Evolutionary conservation across 2,113 vertebrate genomes (phyloP), one percentile per base, ranked within the genome.

Genomic region (Myodes glareolus): DNA sequence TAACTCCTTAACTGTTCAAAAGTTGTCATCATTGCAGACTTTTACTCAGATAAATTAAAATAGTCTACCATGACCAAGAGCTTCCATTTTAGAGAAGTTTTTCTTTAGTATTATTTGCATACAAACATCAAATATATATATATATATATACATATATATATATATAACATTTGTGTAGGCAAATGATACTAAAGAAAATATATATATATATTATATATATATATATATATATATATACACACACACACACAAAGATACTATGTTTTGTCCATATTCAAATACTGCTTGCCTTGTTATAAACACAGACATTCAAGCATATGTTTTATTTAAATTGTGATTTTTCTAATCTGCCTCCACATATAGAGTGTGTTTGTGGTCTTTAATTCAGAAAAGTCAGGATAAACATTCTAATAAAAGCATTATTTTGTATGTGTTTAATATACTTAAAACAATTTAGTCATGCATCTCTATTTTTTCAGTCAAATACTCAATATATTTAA

Each of bases 301-400:
- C 2, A 65, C 7, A 65, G 19, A 63, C n/a, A 45, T 45, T 13
- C 19, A 82, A 45, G 2, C 13, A 45, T 68, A 36, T 9, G 3
- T 63, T 63, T 58, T 76, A 68, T 39, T 23, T 58, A 21, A 77
- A 25, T 12, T 47, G 4, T 76, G 23, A 50, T 50, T 12, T 12
- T 14, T 42, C 50, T 47, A 36, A 5, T 67, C 27, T 50, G 12
- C 13, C 1, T 33, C 16, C 5, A 42, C 9, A 21, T 6, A 33
- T 33, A 2, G 23, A 7, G 1, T 68, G 0, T 25, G 1, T 3
- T 36, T 87, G 25, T 23, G 3, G 50, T 36, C 9, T 13, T 70
- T 21, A 70, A 67, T 47, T 33, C 17, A 33, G 16, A 13, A 82
- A 55, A 82, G 19, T 61, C 36, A 27, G 47, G 9, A 68, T 65